Base-by-base conservation (phyloP, 2,113 vertebrate species). In the Podarcis raffonei region DNA sequence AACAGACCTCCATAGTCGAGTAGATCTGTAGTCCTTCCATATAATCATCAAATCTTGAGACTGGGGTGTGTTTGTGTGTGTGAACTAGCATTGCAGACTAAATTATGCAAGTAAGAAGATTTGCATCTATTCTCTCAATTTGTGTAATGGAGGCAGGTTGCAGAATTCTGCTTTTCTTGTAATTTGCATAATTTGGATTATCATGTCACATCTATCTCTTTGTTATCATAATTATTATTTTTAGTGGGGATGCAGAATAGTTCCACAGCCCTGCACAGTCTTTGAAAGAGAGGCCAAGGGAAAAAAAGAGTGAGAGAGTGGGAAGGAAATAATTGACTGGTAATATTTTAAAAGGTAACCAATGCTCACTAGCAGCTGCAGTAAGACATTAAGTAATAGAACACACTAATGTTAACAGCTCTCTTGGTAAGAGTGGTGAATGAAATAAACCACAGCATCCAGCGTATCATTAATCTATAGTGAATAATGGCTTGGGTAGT, bases 371-470 rank as follows among this genome's bases (percentile, higher is more conserved):
- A 97, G 96, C 96, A 97, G 96, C 96, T 97, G 96, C 94, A 94
- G 95, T 94, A 94, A 96, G 96, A 96, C 96, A 97, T 97, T 96
- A 97, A 97, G 96, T 96, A 97, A 97, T 95, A 96, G 96, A 97
- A 95, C 96, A 95, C 96, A 96, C 94, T 96, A 97, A 97, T 97
- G 97, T 96, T 97, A 97, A 97, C 96, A 95, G 96, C 96, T 97
- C 97, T 97, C 96, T 96, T 97, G 97, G 96, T 97, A 97, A 97
- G 95, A 95, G 94, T 96, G 96, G 96, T 97, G 97, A 97, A 97
- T 97, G 97, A 97, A 97, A 97, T 96, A 97, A 97, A 97, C 96
- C 96, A 90, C 89, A 94, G 95, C 95, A 96, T 95, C 96, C 91
- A 25, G 93, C 96, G 93, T 96, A 94, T 97, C 96, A 97, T 98